These are phyloP conservation scores for Drosophila orena DNA, from an alignment of 1,140 invertebrate species.

Conservation along the genomic window DNA sequence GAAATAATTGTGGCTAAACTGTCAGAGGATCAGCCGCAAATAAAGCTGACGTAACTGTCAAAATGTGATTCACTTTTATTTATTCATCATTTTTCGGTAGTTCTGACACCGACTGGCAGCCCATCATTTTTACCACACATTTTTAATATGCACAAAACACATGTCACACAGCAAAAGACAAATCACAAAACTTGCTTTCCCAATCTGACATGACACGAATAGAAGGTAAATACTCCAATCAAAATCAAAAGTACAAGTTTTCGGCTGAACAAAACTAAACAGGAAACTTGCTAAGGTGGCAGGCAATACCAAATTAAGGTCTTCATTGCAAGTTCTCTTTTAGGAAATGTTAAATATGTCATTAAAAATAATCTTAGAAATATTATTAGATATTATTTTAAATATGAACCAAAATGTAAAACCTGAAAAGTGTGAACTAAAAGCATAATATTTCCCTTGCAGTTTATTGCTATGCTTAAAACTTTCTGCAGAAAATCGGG, in stretches of 20 bases:
- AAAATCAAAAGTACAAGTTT: slow-evolving; percentile 23
- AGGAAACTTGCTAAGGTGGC: slow-evolving; percentile 24
- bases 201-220: slow-evolving; percentile 52
- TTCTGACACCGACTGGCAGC: slow-evolving; percentile 51
- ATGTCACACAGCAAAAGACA: slow-evolving; percentile 46
- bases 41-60: slow-evolving; percentile 53
- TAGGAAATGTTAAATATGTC: background rate
- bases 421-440: too few species aligned
- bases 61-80: slow-evolving; percentile 64
- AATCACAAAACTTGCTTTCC: slow-evolving; percentile 38
- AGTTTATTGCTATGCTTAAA: background rate
- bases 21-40: slow-evolving; percentile 45
- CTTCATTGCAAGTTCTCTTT: slow-evolving; percentile 3
- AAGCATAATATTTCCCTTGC: too few species aligned
- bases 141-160: slow-evolving; percentile 52
- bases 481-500: background rate
- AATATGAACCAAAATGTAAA: too few species aligned
- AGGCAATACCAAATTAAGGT: slow-evolving; percentile 18
- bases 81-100: slow-evolving; percentile 69
- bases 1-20: slow-evolving; percentile 45
- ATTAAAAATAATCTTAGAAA: too few species aligned
- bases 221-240: slow-evolving; percentile 26
- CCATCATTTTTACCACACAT: slow-evolving; percentile 59
- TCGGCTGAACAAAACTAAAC: slow-evolving; percentile 20
- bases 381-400: too few species aligned